phyloP scores from a whole-genome alignment of 2,113 vertebrate genomes.

The Hippocampus guttulatus region DNA sequence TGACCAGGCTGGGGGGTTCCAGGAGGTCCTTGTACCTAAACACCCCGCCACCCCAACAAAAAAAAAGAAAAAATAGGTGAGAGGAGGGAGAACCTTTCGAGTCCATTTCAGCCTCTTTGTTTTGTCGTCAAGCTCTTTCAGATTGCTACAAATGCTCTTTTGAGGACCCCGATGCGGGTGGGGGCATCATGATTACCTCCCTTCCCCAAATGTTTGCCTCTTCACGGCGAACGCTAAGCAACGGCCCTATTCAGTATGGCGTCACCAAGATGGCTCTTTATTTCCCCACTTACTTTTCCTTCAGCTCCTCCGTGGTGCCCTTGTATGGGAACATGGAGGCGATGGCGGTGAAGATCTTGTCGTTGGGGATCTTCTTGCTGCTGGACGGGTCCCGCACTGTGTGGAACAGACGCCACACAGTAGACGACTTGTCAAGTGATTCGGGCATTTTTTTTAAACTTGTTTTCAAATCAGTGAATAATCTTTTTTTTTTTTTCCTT shows the following conservation, averaged over 20 bases:
- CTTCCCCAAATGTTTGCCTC: conserved; percentile 47
- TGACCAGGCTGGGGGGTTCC: conserved; percentile 82
- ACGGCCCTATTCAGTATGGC: conserved; percentile 41
- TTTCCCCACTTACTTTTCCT: conserved; percentile 83
- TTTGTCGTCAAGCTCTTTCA: conserved; percentile 43
- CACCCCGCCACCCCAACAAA: no score
- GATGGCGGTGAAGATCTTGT: conserved; percentile 97
- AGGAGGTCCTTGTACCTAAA: conserved; percentile 90
- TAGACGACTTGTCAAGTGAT: conserved; percentile 22
- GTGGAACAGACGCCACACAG: conserved; percentile 19
- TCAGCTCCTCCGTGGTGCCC: conserved; percentile 91
- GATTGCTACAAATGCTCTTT: conserved; percentile 42
- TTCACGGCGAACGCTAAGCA: conserved; percentile 65
- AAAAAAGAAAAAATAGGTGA: background rate
- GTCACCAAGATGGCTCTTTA: background rate
- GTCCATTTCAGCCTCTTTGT: background rate
- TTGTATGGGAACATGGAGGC: conserved; percentile 98
- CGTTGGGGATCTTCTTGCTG: conserved; percentile 85
- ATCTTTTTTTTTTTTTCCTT: no score
- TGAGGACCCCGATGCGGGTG: conserved; percentile 25
- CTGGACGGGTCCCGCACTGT: conserved; percentile 79
- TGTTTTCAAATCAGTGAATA: conserved; percentile 5
- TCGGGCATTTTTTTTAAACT: conserved; percentile 12
- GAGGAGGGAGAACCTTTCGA: background rate
- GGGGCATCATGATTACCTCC: conserved; percentile 55